Evolutionary conservation across 2,888 invertebrate species (phyloP).

Genomic region (Imbricaverruca yamaguchii): DNA sequence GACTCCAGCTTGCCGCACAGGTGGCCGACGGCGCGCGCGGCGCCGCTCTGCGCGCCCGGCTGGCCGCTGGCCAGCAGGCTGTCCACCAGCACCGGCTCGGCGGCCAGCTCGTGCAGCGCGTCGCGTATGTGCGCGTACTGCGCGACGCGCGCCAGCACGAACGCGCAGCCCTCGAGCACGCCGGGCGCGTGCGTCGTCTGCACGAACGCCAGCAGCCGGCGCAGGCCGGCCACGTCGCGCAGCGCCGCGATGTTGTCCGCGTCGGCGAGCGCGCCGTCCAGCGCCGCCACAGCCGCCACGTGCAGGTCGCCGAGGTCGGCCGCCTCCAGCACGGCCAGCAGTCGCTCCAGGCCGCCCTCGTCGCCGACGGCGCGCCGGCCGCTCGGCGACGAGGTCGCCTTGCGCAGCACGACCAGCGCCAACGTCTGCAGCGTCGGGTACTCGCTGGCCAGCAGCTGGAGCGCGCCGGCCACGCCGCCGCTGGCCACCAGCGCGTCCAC

Average conservation of each 20-base stretch:
- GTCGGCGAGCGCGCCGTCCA: neutral
- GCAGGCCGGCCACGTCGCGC: neutral
- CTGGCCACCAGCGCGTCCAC: neutral
- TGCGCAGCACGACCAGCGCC: neutral
- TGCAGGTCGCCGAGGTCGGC: neutral
- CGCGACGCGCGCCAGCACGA: neutral
- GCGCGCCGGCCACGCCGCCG: neutral
- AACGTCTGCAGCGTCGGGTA: neutral
- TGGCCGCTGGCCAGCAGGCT: neutral
- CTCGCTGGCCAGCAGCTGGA: neutral
- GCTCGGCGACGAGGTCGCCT: neutral
- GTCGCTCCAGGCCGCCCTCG: neutral
- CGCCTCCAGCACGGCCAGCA: neutral
- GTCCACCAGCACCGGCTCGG: neutral
- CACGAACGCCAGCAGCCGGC: neutral
- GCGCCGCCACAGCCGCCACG: neutral
- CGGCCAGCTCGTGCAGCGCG: neutral
- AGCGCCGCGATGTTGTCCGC: neutral
- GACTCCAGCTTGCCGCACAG: conserved; percentile 7
- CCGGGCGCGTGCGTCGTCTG: neutral
- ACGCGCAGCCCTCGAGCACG: neutral
- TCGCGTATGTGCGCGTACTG: neutral
- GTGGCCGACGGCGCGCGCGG: neutral
- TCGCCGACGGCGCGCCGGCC: neutral
- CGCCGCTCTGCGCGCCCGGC: neutral